Percentiles rank a stretch among this genome's conserved stretches.
These are phyloP conservation scores for Dromius quadrimaculatus DNA, from an alignment of 2,888 invertebrate species.

Conservation along the genomic window DNA sequence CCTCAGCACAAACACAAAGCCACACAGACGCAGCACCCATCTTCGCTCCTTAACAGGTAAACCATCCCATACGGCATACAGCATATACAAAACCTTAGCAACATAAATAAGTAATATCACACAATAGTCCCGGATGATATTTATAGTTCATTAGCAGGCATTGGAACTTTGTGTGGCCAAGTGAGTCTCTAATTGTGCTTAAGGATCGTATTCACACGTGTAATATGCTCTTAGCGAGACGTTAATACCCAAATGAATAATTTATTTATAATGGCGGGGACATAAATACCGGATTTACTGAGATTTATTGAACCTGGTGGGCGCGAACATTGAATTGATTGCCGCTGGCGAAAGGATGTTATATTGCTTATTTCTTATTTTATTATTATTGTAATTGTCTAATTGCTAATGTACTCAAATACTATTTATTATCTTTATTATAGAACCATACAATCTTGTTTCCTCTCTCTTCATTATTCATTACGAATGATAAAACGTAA, in stretches of 20 bases:
- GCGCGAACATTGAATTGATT: slow-evolving; percentile 20
- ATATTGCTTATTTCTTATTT: too few relatives aligned
- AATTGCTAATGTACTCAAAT: too few relatives aligned
- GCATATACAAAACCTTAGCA: slow-evolving; percentile 23
- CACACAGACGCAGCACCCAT: background rate
- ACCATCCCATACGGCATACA: too few relatives aligned
- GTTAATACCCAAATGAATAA: slow-evolving; percentile 62
- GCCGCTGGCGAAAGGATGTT: background rate
- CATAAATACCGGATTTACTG: slow-evolving; percentile 67
- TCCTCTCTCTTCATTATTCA: too few relatives aligned
- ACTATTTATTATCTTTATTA: too few relatives aligned
- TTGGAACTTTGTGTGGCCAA: slow-evolving; percentile 64
- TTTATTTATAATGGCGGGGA: slow-evolving; percentile 66
- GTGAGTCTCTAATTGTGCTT: slow-evolving; percentile 67
- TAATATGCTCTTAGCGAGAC: slow-evolving; percentile 53
- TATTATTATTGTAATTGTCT: too few relatives aligned
- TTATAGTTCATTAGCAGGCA: slow-evolving; percentile 67
- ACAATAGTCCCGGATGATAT: slow-evolving; percentile 65
- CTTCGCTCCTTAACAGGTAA: too few relatives aligned
- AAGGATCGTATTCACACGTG: slow-evolving; percentile 65
- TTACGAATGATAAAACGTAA: too few relatives aligned
- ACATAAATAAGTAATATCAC: slow-evolving; percentile 66
- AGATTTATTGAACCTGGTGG: slow-evolving; percentile 59
- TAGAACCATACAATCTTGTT: too few relatives aligned
- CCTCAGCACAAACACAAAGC: background rate